phyloP scores from a whole-genome alignment of 2,113 vertebrate species.

The Chloroceryle aenea region DNA sequence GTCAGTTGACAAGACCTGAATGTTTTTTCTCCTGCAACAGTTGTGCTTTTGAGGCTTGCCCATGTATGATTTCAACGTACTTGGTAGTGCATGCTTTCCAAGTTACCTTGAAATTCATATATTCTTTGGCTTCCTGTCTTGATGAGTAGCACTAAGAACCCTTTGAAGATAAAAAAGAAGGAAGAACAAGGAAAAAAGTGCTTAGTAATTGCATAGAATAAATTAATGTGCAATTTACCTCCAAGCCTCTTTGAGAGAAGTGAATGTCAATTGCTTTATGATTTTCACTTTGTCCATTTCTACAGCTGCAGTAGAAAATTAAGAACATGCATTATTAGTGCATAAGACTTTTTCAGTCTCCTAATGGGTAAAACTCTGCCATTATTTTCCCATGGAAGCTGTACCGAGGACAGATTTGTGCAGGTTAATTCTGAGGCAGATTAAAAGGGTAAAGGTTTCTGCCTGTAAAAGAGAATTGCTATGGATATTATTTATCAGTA shows the following conservation, averaged over 20 bases:
- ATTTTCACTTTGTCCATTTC: neutral
- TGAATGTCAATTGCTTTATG: neutral
- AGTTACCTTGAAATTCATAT: neutral
- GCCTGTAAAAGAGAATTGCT: neutral
- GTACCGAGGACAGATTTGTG: neutral
- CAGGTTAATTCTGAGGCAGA: neutral
- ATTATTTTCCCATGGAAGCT: neutral
- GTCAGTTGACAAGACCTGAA: neutral
- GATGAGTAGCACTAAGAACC: neutral
- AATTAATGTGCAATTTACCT: neutral
- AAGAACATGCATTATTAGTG: neutral
- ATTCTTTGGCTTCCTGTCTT: neutral
- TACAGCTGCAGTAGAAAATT: neutral
- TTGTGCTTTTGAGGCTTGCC: neutral
- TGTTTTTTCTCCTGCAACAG: neutral
- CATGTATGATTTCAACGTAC: neutral
- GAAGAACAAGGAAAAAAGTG: neutral
- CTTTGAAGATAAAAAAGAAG: neutral
- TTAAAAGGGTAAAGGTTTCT: neutral
- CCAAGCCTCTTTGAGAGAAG: neutral
- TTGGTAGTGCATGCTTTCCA: neutral
- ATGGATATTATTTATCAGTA: neutral
- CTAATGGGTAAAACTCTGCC: neutral
- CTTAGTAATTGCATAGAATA: neutral
- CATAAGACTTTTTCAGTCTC: neutral